These are phyloP conservation scores for Colletes gigas DNA, from an alignment of 1,140 invertebrate genomes.

Conservation along the genomic window DNA sequence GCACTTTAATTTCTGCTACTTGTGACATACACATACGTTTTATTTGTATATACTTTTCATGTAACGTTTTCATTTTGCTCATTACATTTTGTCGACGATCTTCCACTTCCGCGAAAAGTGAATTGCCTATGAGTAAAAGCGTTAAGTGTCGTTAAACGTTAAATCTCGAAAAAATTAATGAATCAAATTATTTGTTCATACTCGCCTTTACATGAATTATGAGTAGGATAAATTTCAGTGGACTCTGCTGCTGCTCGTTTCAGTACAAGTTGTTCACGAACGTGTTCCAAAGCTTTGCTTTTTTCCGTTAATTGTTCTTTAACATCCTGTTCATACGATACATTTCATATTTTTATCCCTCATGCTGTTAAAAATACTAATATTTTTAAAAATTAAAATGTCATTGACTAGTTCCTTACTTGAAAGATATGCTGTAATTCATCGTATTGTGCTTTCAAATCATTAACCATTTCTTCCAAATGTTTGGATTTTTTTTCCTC, in stretches of 20 bases:
- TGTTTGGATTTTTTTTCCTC: conserved; percentile 30
- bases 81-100: conserved; percentile 79
- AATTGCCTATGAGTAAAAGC: conserved; percentile 75
- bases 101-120: conserved; percentile 82
- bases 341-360: neutral
- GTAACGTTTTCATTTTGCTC: conserved; percentile 74
- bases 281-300: conserved; percentile 58
- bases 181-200: neutral
- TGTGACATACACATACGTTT: conserved; percentile 75
- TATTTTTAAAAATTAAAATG: conserved; percentile 1
- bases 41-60: conserved; percentile 75
- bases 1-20: conserved; percentile 74
- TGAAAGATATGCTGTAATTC: conserved; percentile 45
- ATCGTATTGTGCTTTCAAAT: conserved; percentile 38
- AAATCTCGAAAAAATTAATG: neutral
- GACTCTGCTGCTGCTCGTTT: conserved; percentile 63
- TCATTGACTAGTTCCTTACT: conserved; percentile 27
- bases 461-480: conserved; percentile 32
- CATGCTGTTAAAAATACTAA: neutral
- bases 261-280: conserved; percentile 60
- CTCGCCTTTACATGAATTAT: conserved; percentile 67
- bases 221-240: conserved; percentile 61
- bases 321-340: conserved; percentile 47
- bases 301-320: conserved; percentile 58
- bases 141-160: no score